Conservation (phyloP, 2,888 invertebrate genomes). For the Coleophora deauratella region DNA sequence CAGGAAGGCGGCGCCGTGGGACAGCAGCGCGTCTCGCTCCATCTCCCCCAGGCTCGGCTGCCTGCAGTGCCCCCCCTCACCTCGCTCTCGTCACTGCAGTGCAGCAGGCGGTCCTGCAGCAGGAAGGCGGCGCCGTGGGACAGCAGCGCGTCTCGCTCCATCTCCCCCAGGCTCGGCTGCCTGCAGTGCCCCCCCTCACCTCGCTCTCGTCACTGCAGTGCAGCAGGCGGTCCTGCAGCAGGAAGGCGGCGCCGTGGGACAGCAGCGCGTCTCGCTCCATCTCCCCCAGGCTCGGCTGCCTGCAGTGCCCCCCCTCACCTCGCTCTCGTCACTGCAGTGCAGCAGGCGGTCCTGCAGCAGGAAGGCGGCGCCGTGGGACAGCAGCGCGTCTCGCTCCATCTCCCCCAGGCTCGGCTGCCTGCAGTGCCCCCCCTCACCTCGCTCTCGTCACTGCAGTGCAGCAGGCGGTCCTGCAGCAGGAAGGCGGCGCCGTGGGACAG, state of each 20-base stretch:
- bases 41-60: background rate
- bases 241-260: background rate
- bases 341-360: slow-evolving; percentile 73
- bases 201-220: slow-evolving; percentile 99
- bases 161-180: background rate
- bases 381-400: slow-evolving; percentile 82
- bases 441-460: slow-evolving; percentile 96
- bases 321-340: slow-evolving; percentile 97
- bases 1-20: slow-evolving; percentile 71
- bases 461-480: slow-evolving; percentile 73
- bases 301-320: slow-evolving; percentile 79
- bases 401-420: slow-evolving; percentile 73
- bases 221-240: slow-evolving; percentile 73
- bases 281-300: background rate
- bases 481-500: background rate
- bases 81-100: slow-evolving; percentile 98
- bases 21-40: background rate
- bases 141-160: slow-evolving; percentile 77
- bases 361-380: background rate
- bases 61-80: slow-evolving; percentile 73
- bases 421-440: slow-evolving; percentile 81
- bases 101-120: slow-evolving; percentile 75
- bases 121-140: background rate
- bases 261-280: slow-evolving; percentile 82
- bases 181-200: slow-evolving; percentile 76